Percentiles rank a stretch among this genome's conserved stretches.
Conservation (phyloP, 2,888 invertebrate species). For the Aphrophora alni region DNA sequence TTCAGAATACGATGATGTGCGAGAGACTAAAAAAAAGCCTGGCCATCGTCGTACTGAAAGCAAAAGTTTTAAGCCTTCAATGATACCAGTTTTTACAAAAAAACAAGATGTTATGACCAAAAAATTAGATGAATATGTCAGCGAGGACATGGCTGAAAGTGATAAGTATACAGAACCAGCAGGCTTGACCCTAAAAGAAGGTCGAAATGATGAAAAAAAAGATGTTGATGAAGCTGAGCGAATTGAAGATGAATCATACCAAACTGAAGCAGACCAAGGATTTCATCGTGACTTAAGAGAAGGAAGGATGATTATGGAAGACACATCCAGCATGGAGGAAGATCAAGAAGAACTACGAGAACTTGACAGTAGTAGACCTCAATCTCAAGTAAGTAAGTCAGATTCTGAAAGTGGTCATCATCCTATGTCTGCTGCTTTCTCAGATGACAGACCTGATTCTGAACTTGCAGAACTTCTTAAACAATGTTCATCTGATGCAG, state of each 20-base stretch:
- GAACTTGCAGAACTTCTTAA: constrained; percentile 57
- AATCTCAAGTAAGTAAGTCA: constrained; percentile 56
- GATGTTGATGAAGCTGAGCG: constrained; percentile 58
- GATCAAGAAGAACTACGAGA: constrained; percentile 61
- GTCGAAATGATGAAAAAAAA: constrained; percentile 58
- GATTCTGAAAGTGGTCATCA: constrained; percentile 56
- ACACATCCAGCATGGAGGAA: constrained; percentile 53
- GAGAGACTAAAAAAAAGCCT: constrained; percentile 54
- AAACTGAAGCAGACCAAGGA: constrained; percentile 60
- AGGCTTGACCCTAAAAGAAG: constrained; percentile 58
- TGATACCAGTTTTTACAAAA: constrained; percentile 47
- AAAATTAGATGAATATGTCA: constrained; percentile 44
- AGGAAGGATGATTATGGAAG: constrained; percentile 53
- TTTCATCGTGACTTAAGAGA: constrained; percentile 57
- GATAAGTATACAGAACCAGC: constrained; percentile 55
- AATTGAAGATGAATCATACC: constrained; percentile 56
- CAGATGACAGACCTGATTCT: constrained; percentile 58
- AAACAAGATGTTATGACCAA: constrained; percentile 46
- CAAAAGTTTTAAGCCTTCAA: constrained; percentile 56
- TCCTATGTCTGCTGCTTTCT: constrained; percentile 56
- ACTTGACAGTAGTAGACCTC: constrained; percentile 58
- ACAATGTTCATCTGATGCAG: constrained; percentile 56
- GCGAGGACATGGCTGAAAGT: constrained; percentile 55
- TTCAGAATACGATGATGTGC: constrained; percentile 59
- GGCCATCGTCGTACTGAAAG: constrained; percentile 66